Conservation (phyloP, 1,140 invertebrate species). For the Linepithema humile region DNA sequence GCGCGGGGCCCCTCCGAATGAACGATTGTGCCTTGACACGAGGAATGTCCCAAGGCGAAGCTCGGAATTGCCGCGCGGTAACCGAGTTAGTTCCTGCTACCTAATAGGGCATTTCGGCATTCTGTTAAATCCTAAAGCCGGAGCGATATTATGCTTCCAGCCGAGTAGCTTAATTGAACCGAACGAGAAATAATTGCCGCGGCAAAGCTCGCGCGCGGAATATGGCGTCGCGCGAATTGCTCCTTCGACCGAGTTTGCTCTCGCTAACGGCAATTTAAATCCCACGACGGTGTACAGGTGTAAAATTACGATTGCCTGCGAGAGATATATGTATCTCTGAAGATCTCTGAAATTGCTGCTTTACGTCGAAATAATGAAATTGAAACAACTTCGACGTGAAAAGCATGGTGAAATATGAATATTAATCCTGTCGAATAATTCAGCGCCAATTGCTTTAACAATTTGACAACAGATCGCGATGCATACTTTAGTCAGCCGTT, state of each 20-base stretch:
- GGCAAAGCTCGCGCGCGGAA: conserved; percentile 38
- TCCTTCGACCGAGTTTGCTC: not conserved
- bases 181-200: conserved; percentile 79
- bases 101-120: conserved; percentile 76
- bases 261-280: not conserved
- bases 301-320: not conserved
- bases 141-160: conserved; percentile 72
- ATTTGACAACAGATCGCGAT: not conserved
- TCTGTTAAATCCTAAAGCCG: conserved; percentile 73
- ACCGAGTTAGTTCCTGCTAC: conserved; percentile 77
- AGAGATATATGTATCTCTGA: not conserved
- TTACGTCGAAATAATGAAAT: not conserved
- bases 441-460: not conserved
- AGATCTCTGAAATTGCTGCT: not conserved
- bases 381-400: not conserved
- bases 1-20: conserved; percentile 28
- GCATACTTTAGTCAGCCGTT: not conserved
- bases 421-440: not conserved
- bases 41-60: conserved; percentile 28
- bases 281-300: not conserved
- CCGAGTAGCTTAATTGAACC: conserved; percentile 78
- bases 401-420: not conserved
- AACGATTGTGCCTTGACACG: conserved; percentile 30
- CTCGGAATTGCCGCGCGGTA: conserved; percentile 59
- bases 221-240: conserved; percentile 8